These are phyloP conservation scores for Myiagra hebetior DNA, from an alignment of 2,113 vertebrate genomes.

Conservation along the genomic window DNA sequence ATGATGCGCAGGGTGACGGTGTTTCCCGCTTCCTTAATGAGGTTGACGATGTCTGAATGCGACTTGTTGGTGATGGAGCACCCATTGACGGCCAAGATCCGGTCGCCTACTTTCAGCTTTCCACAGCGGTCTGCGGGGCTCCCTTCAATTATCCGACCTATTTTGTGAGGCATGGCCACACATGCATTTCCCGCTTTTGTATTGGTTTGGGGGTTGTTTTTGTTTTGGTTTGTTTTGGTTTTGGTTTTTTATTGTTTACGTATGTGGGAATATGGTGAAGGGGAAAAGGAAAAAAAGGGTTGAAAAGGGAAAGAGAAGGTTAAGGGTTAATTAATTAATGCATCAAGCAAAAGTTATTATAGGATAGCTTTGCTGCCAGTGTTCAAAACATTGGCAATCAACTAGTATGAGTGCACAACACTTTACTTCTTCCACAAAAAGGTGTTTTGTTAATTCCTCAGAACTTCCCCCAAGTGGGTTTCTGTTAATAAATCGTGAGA, in stretches of 20 bases:
- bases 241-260: slow-evolving; percentile 55
- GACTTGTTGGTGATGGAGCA: slow-evolving; percentile 99
- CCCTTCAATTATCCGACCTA: slow-evolving; percentile 99
- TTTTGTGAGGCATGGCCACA: slow-evolving; percentile 99
- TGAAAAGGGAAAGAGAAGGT: slow-evolving; percentile 87
- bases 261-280: slow-evolving; percentile 69
- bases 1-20: slow-evolving; percentile 98
- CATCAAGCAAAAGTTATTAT: slow-evolving; percentile 84
- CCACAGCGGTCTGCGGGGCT: slow-evolving; percentile 98
- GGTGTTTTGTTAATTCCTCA: neutral
- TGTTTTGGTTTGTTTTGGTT: slow-evolving; percentile 44
- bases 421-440: neutral
- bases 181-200: slow-evolving; percentile 98
- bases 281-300: slow-evolving; percentile 80
- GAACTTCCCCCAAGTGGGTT: neutral
- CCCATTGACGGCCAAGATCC: slow-evolving; percentile 96
- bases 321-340: slow-evolving; percentile 87
- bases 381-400: slow-evolving; percentile 78
- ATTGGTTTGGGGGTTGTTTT: slow-evolving; percentile 70
- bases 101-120: slow-evolving; percentile 98
- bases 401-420: neutral
- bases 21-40: slow-evolving; percentile 99
- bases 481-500: neutral
- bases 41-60: slow-evolving; percentile 99
- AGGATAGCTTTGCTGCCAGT: slow-evolving; percentile 73